phyloP scores from a whole-genome alignment of 2,888 invertebrate genomes.

The Apamea sordens region DNA sequence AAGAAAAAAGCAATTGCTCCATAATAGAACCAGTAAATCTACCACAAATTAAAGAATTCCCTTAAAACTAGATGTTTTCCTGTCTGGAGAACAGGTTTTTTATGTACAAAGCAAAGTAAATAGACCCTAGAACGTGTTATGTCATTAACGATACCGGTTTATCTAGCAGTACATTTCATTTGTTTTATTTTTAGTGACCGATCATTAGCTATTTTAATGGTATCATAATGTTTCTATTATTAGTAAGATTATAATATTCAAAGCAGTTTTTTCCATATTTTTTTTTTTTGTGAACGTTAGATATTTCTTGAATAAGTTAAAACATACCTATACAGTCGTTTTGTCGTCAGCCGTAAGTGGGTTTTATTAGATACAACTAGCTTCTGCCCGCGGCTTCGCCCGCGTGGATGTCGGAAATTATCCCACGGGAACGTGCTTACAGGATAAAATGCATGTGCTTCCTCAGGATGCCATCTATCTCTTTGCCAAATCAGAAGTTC shows the following conservation, averaged over 20 bases:
- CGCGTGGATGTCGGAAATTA: no score
- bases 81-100: no score
- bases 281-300: background rate
- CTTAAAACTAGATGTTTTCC: background rate
- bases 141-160: conserved; percentile 11
- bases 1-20: background rate
- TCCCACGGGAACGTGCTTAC: no score
- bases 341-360: background rate
- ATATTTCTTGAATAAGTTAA: background rate
- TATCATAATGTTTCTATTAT: background rate
- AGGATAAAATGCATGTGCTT: no score
- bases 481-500: no score
- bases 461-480: no score
- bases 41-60: background rate
- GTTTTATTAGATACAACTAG: background rate
- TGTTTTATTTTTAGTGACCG: background rate
- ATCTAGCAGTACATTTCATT: background rate
- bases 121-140: background rate
- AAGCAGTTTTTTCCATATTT: background rate
- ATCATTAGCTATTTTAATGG: background rate
- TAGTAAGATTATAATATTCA: background rate
- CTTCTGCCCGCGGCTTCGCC: no score
- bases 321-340: background rate
- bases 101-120: conserved; percentile 10
- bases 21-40: background rate